Conservation (phyloP, 2,888 invertebrate species). For the Epiblema foenella region DNA sequence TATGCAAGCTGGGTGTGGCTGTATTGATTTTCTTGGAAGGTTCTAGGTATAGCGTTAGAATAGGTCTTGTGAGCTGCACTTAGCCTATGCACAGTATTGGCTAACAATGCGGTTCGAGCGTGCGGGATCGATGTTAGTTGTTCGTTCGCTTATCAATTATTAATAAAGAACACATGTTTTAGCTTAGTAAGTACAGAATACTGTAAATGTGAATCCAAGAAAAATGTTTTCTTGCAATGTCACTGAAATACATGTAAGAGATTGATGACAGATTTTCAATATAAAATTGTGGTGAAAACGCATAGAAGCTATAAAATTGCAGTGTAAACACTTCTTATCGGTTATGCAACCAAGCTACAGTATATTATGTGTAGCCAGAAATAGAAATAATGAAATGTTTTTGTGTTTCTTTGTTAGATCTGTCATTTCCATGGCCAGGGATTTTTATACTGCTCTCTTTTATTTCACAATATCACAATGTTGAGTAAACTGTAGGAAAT, state of each 20-base stretch:
- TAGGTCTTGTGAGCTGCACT: constrained; percentile 78
- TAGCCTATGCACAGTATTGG: constrained; percentile 65
- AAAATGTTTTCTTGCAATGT: constrained; percentile 39
- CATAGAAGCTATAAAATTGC: constrained; percentile 69
- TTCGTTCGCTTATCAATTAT: constrained; percentile 21
- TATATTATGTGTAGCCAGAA: constrained; percentile 61
- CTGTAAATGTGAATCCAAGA: constrained; percentile 17
- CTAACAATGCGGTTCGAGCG: constrained; percentile 66
- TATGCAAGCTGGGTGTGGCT: constrained; percentile 85
- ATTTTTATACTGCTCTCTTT: constrained; percentile 15
- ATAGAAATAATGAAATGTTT: constrained; percentile 49
- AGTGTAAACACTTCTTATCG: constrained; percentile 76
- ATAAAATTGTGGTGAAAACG: constrained; percentile 54
- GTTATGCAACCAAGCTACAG: constrained; percentile 70
- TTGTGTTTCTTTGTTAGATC: constrained; percentile 37
- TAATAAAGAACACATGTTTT: constrained; percentile 17
- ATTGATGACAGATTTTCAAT: constrained; percentile 28
- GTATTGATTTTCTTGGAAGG: constrained; percentile 84
- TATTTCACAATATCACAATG: constrained; percentile 23
- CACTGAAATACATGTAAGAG: constrained; percentile 37
- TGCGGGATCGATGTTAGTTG: constrained; percentile 56
- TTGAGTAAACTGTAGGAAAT: constrained; percentile 1
- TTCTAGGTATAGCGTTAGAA: constrained; percentile 80
- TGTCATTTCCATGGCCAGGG: constrained; percentile 39
- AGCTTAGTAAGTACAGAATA: constrained; percentile 12